Base-by-base conservation (phyloP, 2,888 invertebrate genomes). In the Drosophila mercatorum region DNA sequence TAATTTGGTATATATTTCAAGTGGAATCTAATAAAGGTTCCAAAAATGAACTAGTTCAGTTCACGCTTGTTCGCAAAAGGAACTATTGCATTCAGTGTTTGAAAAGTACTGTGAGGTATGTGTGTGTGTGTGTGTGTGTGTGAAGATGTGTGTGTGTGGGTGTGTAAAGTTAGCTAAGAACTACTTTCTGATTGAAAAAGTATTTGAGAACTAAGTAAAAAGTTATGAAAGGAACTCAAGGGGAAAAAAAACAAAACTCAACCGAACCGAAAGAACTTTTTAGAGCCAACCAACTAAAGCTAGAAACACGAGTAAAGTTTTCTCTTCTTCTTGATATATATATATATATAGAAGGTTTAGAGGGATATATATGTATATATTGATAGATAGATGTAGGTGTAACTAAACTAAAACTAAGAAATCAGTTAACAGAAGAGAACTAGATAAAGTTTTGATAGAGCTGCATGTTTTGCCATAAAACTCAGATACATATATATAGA, bases 321-420 rank as follows among this genome's bases (percentile, higher is more conserved):
- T n/a, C 11, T 57, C 31, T 36, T 36, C 12, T 22, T 17, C 7
- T 22, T 34, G 12, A 17, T 17, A 17, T 17, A 17, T 17, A 17
- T 17, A 36, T 22, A 51, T 51, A 34, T 17, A 17, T 55, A 44
- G 31, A 34, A 6, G 2, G 31, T 7, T 26, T 28, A 28, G 28
- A 28, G 28, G 28, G 28, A 34, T 34, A 34, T 34, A 51, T n/a
- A 47, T 47, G 14, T 47, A 14, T 3, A 41, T 31, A 38, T 34
- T 57, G 46, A 62, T 52, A 44, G 43, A 17, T 28, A 62, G 56
- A 52, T 66, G 5, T 31, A 22, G n/a, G 26, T 56, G 34, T 55
- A 77, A 75, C 73, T 70, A 70, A 73, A 77, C 70, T 77, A 74
- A 53, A 77, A 74, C 77, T 77, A 74, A 77, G 17, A 51, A 51